phyloP scores from a whole-genome alignment of 1,140 invertebrate genomes.

The Trichoplusia ni region DNA sequence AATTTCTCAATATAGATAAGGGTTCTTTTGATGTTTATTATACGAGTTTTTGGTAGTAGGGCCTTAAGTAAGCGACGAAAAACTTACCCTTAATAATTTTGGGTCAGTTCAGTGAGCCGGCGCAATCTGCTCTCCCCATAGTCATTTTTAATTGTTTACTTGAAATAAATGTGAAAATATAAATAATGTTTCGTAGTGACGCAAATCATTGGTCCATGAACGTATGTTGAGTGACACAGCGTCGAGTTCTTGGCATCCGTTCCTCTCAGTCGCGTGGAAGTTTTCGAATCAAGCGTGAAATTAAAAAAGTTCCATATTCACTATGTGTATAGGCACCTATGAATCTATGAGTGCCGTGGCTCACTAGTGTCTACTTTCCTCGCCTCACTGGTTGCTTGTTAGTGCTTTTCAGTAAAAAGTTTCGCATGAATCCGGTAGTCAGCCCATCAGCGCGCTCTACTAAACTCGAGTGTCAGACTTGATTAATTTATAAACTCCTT shows the following conservation, averaged over 20 bases:
- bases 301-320: conserved; percentile 67
- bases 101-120: not conserved
- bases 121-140: not conserved
- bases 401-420: conserved; percentile 33
- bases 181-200: conserved; percentile 20
- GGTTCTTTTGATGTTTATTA: not conserved
- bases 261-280: conserved; percentile 38
- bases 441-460: conserved; percentile 13
- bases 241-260: conserved; percentile 37
- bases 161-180: not conserved
- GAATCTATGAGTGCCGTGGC: conserved; percentile 22
- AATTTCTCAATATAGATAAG: no score
- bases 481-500: conserved; percentile 13
- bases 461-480: conserved; percentile 9
- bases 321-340: conserved; percentile 30
- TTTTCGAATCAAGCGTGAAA: conserved; percentile 66
- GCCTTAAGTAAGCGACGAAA: not conserved
- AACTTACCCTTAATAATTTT: conserved; percentile 17
- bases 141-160: not conserved
- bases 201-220: conserved; percentile 21
- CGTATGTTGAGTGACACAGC: conserved; percentile 25
- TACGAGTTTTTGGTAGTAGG: not conserved
- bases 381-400: conserved; percentile 35
- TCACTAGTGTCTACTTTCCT: conserved; percentile 28
- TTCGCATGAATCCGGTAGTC: conserved; percentile 16